Conservation (phyloP, 2,888 invertebrate genomes). For the Machimus rusticus region DNA sequence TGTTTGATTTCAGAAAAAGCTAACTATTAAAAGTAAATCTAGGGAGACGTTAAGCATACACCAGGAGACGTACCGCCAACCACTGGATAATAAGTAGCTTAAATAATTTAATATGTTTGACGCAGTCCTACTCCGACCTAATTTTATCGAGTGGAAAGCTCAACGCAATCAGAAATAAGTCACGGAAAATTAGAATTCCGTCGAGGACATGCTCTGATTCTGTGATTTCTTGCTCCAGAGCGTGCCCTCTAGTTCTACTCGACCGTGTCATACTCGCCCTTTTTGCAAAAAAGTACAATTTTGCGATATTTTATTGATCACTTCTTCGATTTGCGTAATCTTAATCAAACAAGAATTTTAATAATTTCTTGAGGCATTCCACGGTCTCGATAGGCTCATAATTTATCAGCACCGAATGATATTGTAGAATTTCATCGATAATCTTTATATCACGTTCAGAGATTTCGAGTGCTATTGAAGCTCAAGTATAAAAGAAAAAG, state of each 20-base stretch:
- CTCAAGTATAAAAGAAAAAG: slow-evolving; percentile 59
- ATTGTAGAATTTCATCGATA: slow-evolving; percentile 76
- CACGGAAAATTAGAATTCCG: slow-evolving; percentile 57
- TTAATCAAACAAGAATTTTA: slow-evolving; percentile 76
- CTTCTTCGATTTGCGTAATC: slow-evolving; percentile 66
- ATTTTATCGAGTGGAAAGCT: slow-evolving; percentile 55
- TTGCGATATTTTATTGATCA: slow-evolving; percentile 54
- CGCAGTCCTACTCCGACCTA: slow-evolving; percentile 72
- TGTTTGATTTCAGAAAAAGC: slow-evolving; percentile 85
- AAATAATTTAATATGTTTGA: slow-evolving; percentile 81
- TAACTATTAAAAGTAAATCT: slow-evolving; percentile 63
- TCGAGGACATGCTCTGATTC: not conserved
- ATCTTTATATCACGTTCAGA: slow-evolving; percentile 54
- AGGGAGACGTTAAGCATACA: not conserved
- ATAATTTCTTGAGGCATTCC: slow-evolving; percentile 76
- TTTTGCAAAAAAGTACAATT: slow-evolving; percentile 54
- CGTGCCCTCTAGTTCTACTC: not conserved
- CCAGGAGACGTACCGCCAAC: slow-evolving; percentile 69
- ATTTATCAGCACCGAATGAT: slow-evolving; percentile 72
- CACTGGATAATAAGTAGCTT: slow-evolving; percentile 95
- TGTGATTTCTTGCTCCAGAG: slow-evolving; percentile 47
- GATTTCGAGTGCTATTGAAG: slow-evolving; percentile 51
- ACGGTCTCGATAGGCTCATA: slow-evolving; percentile 75
- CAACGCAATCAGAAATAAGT: slow-evolving; percentile 57
- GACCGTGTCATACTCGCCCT: not conserved